Evolutionary conservation across 2,888 invertebrate genomes (phyloP), one percentile per base, ranked within the genome.

Genomic region (Zhuqinia jingwanae): DNA sequence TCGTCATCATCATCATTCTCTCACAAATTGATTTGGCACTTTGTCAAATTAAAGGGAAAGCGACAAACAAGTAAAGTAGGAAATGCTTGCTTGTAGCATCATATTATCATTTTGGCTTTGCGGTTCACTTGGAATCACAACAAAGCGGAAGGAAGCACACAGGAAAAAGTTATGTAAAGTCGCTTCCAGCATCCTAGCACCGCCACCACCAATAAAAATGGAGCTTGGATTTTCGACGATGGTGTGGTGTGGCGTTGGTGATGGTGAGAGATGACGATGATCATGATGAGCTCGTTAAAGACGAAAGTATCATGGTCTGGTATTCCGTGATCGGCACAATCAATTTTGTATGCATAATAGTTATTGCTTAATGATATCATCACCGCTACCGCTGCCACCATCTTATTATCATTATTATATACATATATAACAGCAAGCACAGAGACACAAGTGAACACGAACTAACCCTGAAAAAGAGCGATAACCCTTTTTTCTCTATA

Each of bases 281-380:
- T 60, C 73, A 60, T 60, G 81, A 84, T 84, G 84, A 84, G 85
- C 78, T 85, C 85, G 85, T 85, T 85, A 85, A 85, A 84, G 77
- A 77, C 65, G 77, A 84, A 75, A 82, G 68, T 83, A 76, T 73
- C 75, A 45, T 75, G 75, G 53, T 53, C n/a, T 75, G 53, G 53
- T 53, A 27, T 53, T 50, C 75, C 83, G 60, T 58, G 22, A 42
- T 65, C 36, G 42, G 36, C 65, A 65, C 65, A 73, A 83, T 76
- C 76, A 76, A 63, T 76, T 75, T 76, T 60, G 73, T 75, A 63
- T 63, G 82, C 75, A 82, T 83, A 81, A 82, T 83, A 81, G 70
- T 73, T 81, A 73, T 63, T 75, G 75, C 76, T 83, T 83, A 83
- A 83, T 83, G 82, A 83, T 83, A 76, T 63, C 81, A 80, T 79